Base-by-base conservation (phyloP, 1,140 invertebrate species). In the Diorhabda sublineata region DNA sequence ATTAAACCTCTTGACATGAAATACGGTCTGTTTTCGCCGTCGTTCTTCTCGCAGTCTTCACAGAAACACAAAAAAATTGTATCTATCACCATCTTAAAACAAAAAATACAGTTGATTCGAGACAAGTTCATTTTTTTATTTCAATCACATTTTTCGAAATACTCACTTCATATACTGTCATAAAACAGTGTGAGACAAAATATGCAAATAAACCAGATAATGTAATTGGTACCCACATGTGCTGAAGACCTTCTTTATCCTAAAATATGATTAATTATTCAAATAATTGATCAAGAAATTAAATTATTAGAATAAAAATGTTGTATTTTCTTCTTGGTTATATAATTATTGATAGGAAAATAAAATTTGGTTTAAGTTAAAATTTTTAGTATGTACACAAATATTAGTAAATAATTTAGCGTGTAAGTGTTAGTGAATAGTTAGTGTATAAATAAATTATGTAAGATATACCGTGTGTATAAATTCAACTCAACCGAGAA, bases 41-140 rank as follows among this genome's bases (percentile, higher is more conserved):
- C 91, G 79, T 94, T 93, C 67, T 86, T 81, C 60, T 87, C 84
- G 75, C 87, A 90, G 74, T 92, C 90, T 81, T 92, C 91, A 82
- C 93, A 91, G 83, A 95, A 94, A 77, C 92, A 94, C 9, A 95
- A 78, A 76, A 94, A 90, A 73, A 94, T 87, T 7, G 72, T 69
- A 6, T 73, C 72, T 3, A 73, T 71, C 11, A 64, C 64, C 66
- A 73, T 73, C 71, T 73, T 58, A 57, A 70, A 66, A 65, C 41
- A 57, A 64, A 52, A 42, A 62, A 52, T 26, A 26, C 26, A 26
- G 26, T 26, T 26, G 26, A 26, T 26, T 26, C 1, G 26, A 26
- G 26, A 1, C 26, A 26, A 26, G 26, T 26, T 26, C 26, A 26
- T 26, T 26, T 26, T 26, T 26, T 26, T 26, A 26, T 26, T 26